phyloP scores from a whole-genome alignment of 64 coral and sea anemone species.

The Actinia tenebrosa region DNA sequence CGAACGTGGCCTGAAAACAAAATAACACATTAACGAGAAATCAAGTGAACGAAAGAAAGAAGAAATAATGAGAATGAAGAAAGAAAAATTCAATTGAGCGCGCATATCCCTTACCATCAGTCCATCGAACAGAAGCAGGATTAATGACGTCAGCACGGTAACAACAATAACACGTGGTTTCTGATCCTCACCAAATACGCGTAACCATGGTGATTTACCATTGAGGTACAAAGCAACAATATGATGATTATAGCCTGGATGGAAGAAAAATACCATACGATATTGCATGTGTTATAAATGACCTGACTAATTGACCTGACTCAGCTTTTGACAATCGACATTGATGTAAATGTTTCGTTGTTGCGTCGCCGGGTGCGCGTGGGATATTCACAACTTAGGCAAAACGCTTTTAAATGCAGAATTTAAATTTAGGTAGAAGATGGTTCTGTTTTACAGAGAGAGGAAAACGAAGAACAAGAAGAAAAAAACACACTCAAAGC shows the following conservation, averaged over 20 bases:
- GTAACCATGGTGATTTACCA: conserved; percentile 72
- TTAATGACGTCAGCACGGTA: conserved; percentile 76
- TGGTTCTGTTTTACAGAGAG: no score
- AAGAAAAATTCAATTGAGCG: no score
- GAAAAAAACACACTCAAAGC: no score
- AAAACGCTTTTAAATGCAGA: no score
- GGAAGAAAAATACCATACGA: background rate
- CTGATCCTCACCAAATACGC: conserved; percentile 83
- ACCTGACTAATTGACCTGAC: background rate
- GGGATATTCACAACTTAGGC: no score
- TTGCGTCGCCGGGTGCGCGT: no score
- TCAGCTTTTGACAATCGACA: no score
- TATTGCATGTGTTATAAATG: background rate
- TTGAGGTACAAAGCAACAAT: conserved; percentile 84
- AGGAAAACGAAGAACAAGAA: no score
- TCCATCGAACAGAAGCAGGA: conserved; percentile 73
- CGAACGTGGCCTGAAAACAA: conserved; percentile 69
- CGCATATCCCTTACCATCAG: conserved; percentile 54
- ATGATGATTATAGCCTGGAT: conserved; percentile 83
- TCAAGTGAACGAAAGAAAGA: background rate
- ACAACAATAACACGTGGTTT: conserved; percentile 81
- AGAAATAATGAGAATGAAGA: no score
- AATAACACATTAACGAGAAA: background rate
- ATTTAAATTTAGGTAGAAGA: no score
- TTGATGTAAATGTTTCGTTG: no score